Percentiles rank a stretch among this genome's conserved stretches.
Conservation (phyloP, 2,888 invertebrate genomes). For the Xestia rhomboidea region DNA sequence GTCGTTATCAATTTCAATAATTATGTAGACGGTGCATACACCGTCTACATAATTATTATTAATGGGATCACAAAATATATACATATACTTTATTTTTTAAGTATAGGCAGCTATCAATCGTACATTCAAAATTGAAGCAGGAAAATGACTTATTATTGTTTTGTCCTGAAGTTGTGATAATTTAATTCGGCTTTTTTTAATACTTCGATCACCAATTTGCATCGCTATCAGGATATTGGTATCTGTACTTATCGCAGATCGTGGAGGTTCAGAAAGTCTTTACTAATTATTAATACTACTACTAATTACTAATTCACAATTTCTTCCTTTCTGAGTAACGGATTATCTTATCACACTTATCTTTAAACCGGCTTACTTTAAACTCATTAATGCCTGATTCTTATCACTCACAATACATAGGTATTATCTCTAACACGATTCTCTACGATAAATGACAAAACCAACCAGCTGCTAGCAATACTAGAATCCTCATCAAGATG, state of each 20-base stretch:
- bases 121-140: neutral
- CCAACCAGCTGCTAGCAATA: neutral
- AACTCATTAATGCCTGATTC: conserved; percentile 4
- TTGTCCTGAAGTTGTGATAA: neutral
- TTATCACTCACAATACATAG: neutral
- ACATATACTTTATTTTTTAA: neutral
- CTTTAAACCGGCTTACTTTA: conserved; percentile 2
- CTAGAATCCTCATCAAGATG: conserved; percentile 11
- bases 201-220: neutral
- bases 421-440: conserved; percentile 16
- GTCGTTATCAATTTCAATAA: conserved; percentile 21
- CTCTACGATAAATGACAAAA: neutral
- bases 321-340: conserved; percentile 17
- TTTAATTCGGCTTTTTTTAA: neutral
- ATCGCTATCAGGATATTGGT: conserved; percentile 6
- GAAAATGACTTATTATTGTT: neutral
- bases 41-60: no score
- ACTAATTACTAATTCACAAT: neutral
- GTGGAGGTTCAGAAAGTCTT: neutral
- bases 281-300: no score
- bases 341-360: conserved; percentile 21
- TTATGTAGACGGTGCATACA: no score
- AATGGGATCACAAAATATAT: neutral
- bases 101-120: neutral
- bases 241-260: neutral